phyloP scores from a whole-genome alignment of 2,797 vertebrate genomes.

The Acanthurus tractus region DNA sequence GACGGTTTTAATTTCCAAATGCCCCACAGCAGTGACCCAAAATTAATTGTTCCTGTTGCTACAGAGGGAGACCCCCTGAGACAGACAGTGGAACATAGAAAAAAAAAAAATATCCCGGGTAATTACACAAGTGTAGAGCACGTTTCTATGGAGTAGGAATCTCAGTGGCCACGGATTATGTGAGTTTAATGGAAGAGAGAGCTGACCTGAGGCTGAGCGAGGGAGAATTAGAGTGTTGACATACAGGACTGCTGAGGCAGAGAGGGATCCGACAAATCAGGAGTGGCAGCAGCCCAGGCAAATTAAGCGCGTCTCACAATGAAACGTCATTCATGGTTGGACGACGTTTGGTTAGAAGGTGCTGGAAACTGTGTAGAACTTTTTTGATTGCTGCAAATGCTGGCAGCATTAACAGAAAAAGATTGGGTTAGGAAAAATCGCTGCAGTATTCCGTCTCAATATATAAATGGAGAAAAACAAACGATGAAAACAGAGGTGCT shows the following conservation, averaged over 20 bases:
- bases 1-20: constrained; percentile 83
- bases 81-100: constrained; percentile 62
- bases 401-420: not conserved
- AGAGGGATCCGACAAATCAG: constrained; percentile 48
- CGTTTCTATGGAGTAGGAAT: constrained; percentile 65
- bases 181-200: constrained; percentile 60
- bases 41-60: constrained; percentile 86
- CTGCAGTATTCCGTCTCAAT: not conserved
- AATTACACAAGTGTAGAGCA: constrained; percentile 80
- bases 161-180: constrained; percentile 68
- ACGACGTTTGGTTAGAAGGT: not conserved
- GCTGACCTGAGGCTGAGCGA: constrained; percentile 66
- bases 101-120: constrained; percentile 71
- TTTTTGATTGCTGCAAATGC: not conserved
- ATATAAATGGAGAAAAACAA: not conserved
- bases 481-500: not conserved
- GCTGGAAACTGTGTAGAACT: not conserved
- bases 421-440: not conserved
- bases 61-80: constrained; percentile 79
- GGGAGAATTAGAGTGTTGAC: constrained; percentile 66
- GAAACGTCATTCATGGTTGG: constrained; percentile 22
- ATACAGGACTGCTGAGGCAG: constrained; percentile 54
- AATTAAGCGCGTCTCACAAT: constrained; percentile 46
- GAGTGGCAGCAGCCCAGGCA: constrained; percentile 46
- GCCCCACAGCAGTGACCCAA: constrained; percentile 83